phyloP scores from a whole-genome alignment of 2,888 invertebrate genomes.

The Syritta pipiens region DNA sequence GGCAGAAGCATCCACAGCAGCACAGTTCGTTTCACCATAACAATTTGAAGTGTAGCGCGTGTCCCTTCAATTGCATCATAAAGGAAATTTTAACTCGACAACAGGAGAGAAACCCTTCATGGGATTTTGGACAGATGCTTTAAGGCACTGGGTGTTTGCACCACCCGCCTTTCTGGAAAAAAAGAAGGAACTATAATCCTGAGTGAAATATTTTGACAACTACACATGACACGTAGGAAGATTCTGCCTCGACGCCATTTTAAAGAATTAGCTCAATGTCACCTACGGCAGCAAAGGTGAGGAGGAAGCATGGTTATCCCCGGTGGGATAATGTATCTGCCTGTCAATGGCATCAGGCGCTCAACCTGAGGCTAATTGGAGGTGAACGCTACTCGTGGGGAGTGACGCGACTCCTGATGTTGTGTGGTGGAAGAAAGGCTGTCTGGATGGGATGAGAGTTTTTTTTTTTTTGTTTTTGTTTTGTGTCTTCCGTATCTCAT shows the following conservation, averaged over 20 bases:
- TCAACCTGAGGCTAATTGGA: constrained; percentile 71
- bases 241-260: background rate
- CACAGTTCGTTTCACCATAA: constrained; percentile 30
- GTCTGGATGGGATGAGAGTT: constrained; percentile 7
- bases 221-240: constrained; percentile 31
- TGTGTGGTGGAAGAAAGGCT: background rate
- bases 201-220: constrained; percentile 21
- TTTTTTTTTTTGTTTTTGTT: constrained; percentile 33
- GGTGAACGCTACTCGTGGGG: constrained; percentile 47
- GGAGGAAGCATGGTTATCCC: no score
- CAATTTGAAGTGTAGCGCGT: constrained; percentile 51
- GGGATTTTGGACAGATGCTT: constrained; percentile 59
- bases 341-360: constrained; percentile 62
- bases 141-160: constrained; percentile 19
- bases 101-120: constrained; percentile 32
- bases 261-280: constrained; percentile 50
- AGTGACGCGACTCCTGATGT: constrained; percentile 7
- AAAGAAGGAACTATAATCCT: constrained; percentile 37
- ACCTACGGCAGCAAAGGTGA: no score
- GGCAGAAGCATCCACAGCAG: background rate
- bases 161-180: background rate
- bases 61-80: constrained; percentile 50
- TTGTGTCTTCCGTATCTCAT: constrained; percentile 27
- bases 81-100: constrained; percentile 34
- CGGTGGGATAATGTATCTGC: constrained; percentile 49